Conservation (phyloP, 2,888 invertebrate genomes). For the Oeneis ivallda region DNA sequence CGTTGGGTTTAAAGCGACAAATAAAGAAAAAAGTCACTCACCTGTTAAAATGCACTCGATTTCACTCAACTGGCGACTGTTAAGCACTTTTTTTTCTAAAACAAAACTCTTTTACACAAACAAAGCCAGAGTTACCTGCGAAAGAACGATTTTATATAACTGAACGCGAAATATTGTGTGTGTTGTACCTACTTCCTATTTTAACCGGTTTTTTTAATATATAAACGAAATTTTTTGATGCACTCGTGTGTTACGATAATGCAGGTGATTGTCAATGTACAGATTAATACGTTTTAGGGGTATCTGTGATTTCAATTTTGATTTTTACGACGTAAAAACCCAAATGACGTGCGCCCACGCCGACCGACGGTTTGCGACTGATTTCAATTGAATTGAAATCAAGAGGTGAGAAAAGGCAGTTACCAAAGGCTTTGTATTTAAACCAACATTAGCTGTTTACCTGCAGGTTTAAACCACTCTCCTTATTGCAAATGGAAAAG, state of each 20-base stretch:
- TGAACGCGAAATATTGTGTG: slow-evolving; percentile 39
- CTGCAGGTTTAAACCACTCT: slow-evolving; percentile 5
- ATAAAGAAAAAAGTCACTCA: slow-evolving; percentile 52
- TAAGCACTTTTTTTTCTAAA: slow-evolving; percentile 52
- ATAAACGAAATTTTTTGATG: slow-evolving; percentile 13
- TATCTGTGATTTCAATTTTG: neutral
- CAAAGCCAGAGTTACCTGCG: slow-evolving; percentile 54
- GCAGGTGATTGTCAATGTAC: neutral
- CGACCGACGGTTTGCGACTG: slow-evolving; percentile 54
- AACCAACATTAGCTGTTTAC: slow-evolving; percentile 34
- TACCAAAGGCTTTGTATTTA: slow-evolving; percentile 52
- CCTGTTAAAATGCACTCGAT: slow-evolving; percentile 57
- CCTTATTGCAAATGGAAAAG: slow-evolving; percentile 28
- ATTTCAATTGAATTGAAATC: slow-evolving; percentile 31
- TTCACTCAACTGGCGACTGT: slow-evolving; percentile 53
- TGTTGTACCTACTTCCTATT: slow-evolving; percentile 54
- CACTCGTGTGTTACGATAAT: slow-evolving; percentile 21
- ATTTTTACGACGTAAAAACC: slow-evolving; percentile 5
- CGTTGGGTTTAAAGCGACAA: slow-evolving; percentile 41
- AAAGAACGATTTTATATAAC: slow-evolving; percentile 71
- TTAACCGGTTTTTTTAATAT: slow-evolving; percentile 51
- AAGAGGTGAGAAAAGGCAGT: slow-evolving; percentile 44
- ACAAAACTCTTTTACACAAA: slow-evolving; percentile 57
- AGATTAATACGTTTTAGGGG: neutral
- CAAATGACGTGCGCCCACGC: slow-evolving; percentile 46